Base-by-base conservation (phyloP, 2,888 invertebrate species). In the Agrotis clavis region DNA sequence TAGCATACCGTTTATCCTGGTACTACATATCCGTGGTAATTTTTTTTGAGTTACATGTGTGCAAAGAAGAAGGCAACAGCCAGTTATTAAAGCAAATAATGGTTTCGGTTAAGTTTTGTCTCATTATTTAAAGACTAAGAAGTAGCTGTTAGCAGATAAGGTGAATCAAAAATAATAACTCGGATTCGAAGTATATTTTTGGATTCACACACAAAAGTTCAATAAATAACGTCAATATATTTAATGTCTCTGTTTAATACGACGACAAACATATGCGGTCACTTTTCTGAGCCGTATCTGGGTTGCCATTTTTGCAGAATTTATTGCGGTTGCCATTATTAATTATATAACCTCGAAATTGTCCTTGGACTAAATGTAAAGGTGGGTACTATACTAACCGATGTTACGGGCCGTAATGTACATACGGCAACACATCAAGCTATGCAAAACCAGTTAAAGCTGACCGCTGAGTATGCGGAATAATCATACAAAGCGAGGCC, bases 331-430 rank as follows among this genome's bases (percentile, higher is more conserved):
- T 41, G 41, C 53, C 65, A 74, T 74, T 66, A 63, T 76, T 74
- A n/a, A n/a, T n/a, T n/a, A n/a, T n/a, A 64, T 65, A 71, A 63
- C 70, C 62, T 60, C n/a, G 56, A 74, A 57, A 57, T 41, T 71
- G 80, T 56, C 82, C 84, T 83, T 84, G 82, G 63, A 68, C 84
- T 57, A 65, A 82, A 79, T 82, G 66, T 41, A 41, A 41, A 41
- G 41, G 11, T 41, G 2, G 41, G 41, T 41, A 11, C 41, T 35
- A 5, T 41, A 11, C 41, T 35, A 5, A 41, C 41, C 35, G 35
- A 5, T 35, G 35, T 35, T 41, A 41, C 11, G 11, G 11, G 2
- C 41, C 41, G 41, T 41, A 41, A 35, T 35, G 35, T 35, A 35
- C 35, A 35, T 7, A 7, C 35, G 35, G 35, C 25, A 25, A 25